Base-by-base conservation (phyloP, 1,140 invertebrate genomes). In the Diachasma alloeum region DNA sequence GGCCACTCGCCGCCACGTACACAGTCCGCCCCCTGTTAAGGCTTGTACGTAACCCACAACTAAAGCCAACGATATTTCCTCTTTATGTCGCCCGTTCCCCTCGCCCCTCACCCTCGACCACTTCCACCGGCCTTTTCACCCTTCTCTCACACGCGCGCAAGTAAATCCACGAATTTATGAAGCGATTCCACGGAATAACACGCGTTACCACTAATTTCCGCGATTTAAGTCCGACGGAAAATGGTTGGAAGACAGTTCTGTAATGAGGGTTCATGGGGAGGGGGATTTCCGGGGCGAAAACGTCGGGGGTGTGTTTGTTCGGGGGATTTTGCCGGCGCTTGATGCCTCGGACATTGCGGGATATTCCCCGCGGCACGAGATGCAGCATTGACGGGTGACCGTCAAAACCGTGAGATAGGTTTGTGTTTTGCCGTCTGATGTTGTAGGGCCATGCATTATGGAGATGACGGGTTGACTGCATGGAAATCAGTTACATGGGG, bases 191-290 rank as follows among this genome's bases (percentile, higher is more conserved):
- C 46, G 69, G 69, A 71, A 46, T 48, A 71, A 71, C 69, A 71
- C 37, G 63, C 81, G 76, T 73, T 42, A 82, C 68, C 75, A 70
- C 75, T 24, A 31, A 44, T 9, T 19, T 63, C 37, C 17, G 24
- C 15, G 17, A 37, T 15, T 74, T 37, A 31, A n/a, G 39, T 8
- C 73, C 56, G 44, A 66, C 19, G 37, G 69, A 59, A 72, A 69
- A 72, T 74, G 26, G 68, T 13, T 1, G 10, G 24, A 59, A 19
- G 24, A 42, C 39, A 42, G 39, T 42, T 42, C 9, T 31, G 39
- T 42, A 42, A 42, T 42, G 13, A 42, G 39, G 19, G 4, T 56
- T 56, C 48, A 56, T 56, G 48, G 48, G 2, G 48, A 15, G 2
- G n/a, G 6, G 19, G 9, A 19, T 56, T 19, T 1, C 15, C 48